These are phyloP conservation scores for Hemitrygon akajei DNA, from an alignment of 2,797 vertebrate species.

Conservation along the genomic window DNA sequence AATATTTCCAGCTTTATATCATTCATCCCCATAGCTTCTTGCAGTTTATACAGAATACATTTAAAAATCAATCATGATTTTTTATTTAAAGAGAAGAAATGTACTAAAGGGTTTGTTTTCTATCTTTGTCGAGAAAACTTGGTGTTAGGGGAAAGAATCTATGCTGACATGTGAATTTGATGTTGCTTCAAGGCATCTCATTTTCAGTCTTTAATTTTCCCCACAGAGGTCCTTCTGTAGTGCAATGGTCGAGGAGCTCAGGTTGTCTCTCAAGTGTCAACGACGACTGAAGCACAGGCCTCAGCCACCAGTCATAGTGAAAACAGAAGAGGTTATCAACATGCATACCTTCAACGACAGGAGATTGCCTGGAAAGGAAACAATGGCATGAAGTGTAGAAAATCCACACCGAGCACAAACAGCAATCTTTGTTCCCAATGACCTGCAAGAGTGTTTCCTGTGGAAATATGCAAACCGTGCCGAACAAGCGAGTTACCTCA, in stretches of 20 bases:
- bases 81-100: not conserved
- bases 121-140: not conserved
- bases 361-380: slow-evolving; percentile 98
- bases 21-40: not conserved
- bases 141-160: slow-evolving; percentile 12
- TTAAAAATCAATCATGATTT: slow-evolving; percentile 19
- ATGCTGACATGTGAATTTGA: slow-evolving; percentile 26
- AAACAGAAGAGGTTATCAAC: slow-evolving; percentile 99
- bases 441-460: slow-evolving; percentile 96
- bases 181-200: slow-evolving; percentile 38
- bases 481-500: slow-evolving; percentile 94
- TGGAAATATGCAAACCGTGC: slow-evolving; percentile 96
- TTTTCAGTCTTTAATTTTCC: slow-evolving; percentile 44
- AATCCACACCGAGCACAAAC: slow-evolving; percentile 68
- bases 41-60: not conserved
- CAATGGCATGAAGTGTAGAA: slow-evolving; percentile 85
- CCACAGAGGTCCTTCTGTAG: slow-evolving; percentile 95
- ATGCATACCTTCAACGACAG: slow-evolving; percentile 99
- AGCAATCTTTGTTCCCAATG: slow-evolving; percentile 69
- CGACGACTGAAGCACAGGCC: slow-evolving; percentile 96
- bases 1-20: no score
- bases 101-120: slow-evolving; percentile 18
- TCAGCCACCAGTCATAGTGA: slow-evolving; percentile 87
- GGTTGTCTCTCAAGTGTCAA: slow-evolving; percentile 95
- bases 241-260: slow-evolving; percentile 92